Evolutionary conservation across 1,140 invertebrate species (phyloP).

Genomic region (Orius insidiosus): DNA sequence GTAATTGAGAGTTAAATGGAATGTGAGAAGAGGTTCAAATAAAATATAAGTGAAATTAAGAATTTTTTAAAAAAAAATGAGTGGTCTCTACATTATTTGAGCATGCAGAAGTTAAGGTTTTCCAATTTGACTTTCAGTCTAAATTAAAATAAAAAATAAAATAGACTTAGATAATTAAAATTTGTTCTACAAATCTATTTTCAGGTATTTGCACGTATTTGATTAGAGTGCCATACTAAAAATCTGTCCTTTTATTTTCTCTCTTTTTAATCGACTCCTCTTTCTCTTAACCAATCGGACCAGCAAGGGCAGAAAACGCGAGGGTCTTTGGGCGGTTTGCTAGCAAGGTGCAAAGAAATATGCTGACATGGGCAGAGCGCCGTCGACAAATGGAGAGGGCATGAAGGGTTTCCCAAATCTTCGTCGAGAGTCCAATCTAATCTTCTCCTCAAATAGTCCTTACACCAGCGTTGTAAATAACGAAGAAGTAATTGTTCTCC

Average conservation of each 20-base stretch:
- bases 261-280: conserved; percentile 47
- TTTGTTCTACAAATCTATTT: no score
- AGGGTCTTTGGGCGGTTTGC: conserved; percentile 55
- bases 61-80: no score
- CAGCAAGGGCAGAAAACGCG: conserved; percentile 55
- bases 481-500: conserved; percentile 68
- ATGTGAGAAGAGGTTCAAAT: no score
- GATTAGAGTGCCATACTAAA: no score
- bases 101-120: no score
- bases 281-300: conserved; percentile 44
- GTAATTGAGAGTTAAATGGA: no score
- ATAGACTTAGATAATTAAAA: no score
- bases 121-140: no score
- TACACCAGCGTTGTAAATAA: conserved; percentile 84
- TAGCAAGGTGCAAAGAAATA: conserved; percentile 69
- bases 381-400: conserved; percentile 60
- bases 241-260: background rate
- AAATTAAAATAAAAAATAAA: no score
- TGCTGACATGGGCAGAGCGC: conserved; percentile 84
- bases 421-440: conserved; percentile 81
- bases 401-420: conserved; percentile 53
- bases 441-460: conserved; percentile 74
- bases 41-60: no score
- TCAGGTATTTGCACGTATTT: no score
- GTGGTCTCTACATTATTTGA: no score